Percentiles rank a stretch among this genome's conserved stretches.
phyloP scores from a whole-genome alignment of 2,888 invertebrate species.

The Prosapia bicincta region DNA sequence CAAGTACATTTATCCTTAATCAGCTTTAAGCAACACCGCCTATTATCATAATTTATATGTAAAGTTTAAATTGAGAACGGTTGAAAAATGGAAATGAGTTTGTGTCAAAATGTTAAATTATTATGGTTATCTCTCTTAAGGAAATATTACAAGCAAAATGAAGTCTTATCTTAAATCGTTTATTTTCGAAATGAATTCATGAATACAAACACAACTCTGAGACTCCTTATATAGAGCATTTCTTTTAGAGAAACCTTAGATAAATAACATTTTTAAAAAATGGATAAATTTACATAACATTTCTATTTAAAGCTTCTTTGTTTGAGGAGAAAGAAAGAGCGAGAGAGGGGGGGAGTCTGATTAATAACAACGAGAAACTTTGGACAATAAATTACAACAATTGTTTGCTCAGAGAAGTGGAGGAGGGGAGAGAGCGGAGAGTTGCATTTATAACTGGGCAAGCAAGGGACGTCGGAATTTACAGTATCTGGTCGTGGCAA shows the following conservation, averaged over 20 bases:
- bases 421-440: not conserved
- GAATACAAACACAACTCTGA: not conserved
- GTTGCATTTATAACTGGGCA: not conserved
- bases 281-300: constrained; percentile 24
- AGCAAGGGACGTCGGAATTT: not conserved
- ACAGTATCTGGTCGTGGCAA: not conserved
- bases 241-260: constrained; percentile 5
- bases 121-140: not conserved
- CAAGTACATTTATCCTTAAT: not conserved
- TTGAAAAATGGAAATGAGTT: constrained; percentile 2
- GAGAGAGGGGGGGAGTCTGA: not conserved
- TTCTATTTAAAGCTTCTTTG: constrained; percentile 9
- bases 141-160: not conserved
- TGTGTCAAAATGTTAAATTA: not conserved
- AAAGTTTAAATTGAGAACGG: not conserved
- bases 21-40: not conserved
- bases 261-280: constrained; percentile 18
- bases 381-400: not conserved
- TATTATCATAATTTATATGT: not conserved
- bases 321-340: not conserved
- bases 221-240: not conserved
- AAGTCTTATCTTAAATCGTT: not conserved
- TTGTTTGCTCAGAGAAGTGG: not conserved
- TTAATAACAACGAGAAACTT: not conserved
- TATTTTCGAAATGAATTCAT: not conserved